Evolutionary conservation across 2,797 vertebrate species (phyloP), one percentile per base, ranked within the genome.

Genomic region (Coregonus ussuriensis): DNA sequence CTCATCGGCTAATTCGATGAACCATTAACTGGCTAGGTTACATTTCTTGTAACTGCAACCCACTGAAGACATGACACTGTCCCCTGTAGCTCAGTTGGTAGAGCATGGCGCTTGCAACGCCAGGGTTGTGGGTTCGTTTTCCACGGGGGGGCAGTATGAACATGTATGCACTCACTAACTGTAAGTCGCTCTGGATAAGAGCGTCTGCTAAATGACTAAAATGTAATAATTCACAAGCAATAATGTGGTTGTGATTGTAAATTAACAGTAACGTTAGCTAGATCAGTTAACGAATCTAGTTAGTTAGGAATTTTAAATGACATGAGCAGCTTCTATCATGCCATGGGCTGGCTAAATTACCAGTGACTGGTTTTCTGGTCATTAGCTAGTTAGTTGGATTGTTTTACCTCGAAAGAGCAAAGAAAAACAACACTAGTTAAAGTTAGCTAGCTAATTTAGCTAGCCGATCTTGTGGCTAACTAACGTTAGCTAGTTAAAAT

Each of bases 261-360:
- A 6, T 47, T 3, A 13, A 47, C 41, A 47, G 41, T 47, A 33
- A 33, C 31, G 31, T 33, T 33, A 47, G 9, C 21, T 9, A 63
- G 56, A 25, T 25, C 25, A 25, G 25, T 25, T 25, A 25, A 25
- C 25, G 25, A 25, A 25, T 59, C 21, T 21, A 59, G n/a, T 21
- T 47, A 4, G 35, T 9, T 3, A 11, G 25, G 7, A 63, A 29
- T 11, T 11, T 13, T 63, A 25, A 63, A 29, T 63, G 21, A 29
- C 59, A 63, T 29, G 7, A 51, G 3, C 37, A 71, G 41, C 9
- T 13, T 13, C 11, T 47, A 47, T 47, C 41, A 5, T 62, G 25
- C 41, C 66, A 51, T 53, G n/a, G 67, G 77, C 35, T 65, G 71
- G 56, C 69, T 70, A 62, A 5, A 56, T 4, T 70, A 85, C 85